Percentiles rank a stretch among this genome's conserved stretches.
Conservation (phyloP, 1,140 invertebrate species). For the Papilio polytes region DNA sequence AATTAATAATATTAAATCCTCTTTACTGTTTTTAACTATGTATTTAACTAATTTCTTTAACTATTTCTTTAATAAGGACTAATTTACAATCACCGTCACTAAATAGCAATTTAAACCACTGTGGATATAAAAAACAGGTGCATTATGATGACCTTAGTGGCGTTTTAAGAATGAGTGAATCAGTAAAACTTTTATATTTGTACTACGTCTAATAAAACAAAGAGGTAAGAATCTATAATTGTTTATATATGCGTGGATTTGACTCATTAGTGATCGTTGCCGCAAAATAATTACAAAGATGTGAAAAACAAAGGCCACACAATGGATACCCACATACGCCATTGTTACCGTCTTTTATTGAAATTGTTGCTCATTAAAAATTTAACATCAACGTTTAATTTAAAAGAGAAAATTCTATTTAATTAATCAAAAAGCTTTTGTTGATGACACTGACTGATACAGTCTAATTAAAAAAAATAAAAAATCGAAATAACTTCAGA, state of each 20-base stretch:
- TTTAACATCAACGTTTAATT: conserved; percentile 3
- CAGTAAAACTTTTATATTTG: too few relatives aligned
- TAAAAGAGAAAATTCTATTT: neutral
- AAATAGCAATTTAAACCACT: too few relatives aligned
- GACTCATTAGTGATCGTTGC: conserved; percentile 72
- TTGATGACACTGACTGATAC: neutral
- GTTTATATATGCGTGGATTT: conserved; percentile 38
- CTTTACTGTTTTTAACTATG: neutral
- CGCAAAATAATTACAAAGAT: conserved; percentile 75
- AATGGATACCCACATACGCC: conserved; percentile 67
- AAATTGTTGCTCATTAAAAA: conserved; percentile 79
- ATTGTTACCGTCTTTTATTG: conserved; percentile 74
- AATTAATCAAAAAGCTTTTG: neutral
- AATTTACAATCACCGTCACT: neutral
- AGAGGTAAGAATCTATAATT: neutral
- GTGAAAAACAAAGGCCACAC: conserved; percentile 66
- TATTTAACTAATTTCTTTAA: too few relatives aligned
- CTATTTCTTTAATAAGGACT: neutral
- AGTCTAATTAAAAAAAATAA: too few relatives aligned
- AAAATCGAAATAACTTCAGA: too few relatives aligned
- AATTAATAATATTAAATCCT: neutral
- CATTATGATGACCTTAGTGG: too few relatives aligned
- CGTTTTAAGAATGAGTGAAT: too few relatives aligned
- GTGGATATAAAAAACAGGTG: too few relatives aligned
- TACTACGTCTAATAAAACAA: neutral